phyloP scores from a whole-genome alignment of 2,113 vertebrate species.

The Hydropotes inermis region DNA sequence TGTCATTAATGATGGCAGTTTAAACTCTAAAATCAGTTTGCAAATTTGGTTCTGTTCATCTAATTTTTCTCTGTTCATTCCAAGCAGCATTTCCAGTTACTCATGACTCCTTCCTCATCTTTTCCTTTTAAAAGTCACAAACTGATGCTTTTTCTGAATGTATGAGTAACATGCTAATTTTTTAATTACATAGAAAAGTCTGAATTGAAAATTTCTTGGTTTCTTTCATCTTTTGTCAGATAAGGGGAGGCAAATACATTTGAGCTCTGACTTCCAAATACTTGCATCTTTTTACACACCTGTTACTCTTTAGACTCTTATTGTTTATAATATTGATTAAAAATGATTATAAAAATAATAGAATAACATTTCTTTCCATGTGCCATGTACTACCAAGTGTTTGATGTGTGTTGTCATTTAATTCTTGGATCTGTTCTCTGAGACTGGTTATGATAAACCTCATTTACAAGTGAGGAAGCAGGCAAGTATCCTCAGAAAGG shows the following conservation, averaged over 20 bases:
- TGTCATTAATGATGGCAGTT: background rate
- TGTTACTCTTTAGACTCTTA: background rate
- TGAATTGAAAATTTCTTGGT: background rate
- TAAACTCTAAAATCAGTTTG: background rate
- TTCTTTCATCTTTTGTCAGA: slow-evolving; percentile 8
- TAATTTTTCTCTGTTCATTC: background rate
- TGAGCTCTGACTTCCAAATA: background rate
- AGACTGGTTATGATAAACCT: background rate
- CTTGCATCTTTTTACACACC: background rate
- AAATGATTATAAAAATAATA: background rate
- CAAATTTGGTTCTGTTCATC: background rate
- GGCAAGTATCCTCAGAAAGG: background rate
- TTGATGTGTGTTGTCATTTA: background rate
- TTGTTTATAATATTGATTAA: background rate
- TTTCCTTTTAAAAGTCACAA: background rate
- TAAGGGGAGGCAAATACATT: background rate
- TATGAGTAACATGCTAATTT: background rate
- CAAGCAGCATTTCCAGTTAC: background rate
- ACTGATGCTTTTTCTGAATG: background rate
- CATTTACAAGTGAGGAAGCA: background rate
- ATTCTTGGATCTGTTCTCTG: background rate
- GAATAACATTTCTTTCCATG: background rate
- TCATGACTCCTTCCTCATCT: background rate
- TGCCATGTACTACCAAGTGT: background rate
- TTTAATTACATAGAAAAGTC: background rate